phyloP scores from a whole-genome alignment of 2,888 invertebrate species.

The Heliconius charithonia region DNA sequence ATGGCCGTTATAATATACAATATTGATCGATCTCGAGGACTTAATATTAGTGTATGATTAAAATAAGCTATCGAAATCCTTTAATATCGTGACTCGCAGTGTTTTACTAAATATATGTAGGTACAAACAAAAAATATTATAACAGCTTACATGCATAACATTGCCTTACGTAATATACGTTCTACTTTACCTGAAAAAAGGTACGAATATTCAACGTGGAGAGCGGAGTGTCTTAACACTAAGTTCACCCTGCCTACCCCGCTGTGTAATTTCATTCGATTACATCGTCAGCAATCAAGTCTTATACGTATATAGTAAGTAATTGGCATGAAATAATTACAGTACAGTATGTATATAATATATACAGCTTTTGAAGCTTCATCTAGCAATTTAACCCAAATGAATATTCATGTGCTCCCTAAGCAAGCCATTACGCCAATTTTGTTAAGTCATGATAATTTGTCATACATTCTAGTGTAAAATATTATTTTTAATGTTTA shows the following conservation, averaged over 20 bases:
- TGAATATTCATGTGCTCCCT: slow-evolving; percentile 67
- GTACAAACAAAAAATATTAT: neutral
- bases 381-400: slow-evolving; percentile 59
- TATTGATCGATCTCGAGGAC: slow-evolving; percentile 3
- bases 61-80: too few species aligned
- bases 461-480: slow-evolving; percentile 9
- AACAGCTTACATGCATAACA: neutral
- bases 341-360: slow-evolving; percentile 11
- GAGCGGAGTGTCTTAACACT: too few species aligned
- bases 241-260: too few species aligned
- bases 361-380: slow-evolving; percentile 67
- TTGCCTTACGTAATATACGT: neutral
- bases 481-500: neutral
- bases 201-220: neutral
- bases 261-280: neutral
- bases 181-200: neutral
- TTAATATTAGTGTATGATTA: too few species aligned
- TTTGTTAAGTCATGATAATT: slow-evolving; percentile 56
- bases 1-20: neutral
- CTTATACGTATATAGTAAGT: slow-evolving; percentile 16
- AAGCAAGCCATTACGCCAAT: slow-evolving; percentile 62
- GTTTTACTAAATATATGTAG: neutral
- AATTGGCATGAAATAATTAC: slow-evolving; percentile 19
- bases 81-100: neutral
- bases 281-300: neutral